Percentiles rank a stretch among this genome's conserved stretches.
These are phyloP conservation scores for Trogon melanurus DNA, from an alignment of 2,113 vertebrate genomes.

Conservation along the genomic window DNA sequence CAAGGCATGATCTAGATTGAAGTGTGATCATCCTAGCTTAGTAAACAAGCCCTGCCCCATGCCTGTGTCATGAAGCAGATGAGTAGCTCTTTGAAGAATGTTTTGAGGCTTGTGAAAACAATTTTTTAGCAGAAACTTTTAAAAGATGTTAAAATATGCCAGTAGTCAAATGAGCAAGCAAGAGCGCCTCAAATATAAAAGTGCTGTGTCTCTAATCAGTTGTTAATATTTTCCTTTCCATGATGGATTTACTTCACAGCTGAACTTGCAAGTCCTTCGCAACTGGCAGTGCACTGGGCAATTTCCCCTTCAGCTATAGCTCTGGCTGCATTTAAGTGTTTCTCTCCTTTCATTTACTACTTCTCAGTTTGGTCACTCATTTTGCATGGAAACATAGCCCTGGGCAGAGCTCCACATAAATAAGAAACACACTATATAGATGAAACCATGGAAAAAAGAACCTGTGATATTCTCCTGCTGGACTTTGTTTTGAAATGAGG, in stretches of 20 bases:
- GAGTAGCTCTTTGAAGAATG: conserved; percentile 12
- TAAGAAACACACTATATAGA: not conserved
- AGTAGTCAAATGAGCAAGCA: not conserved
- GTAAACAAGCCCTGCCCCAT: conserved; percentile 34
- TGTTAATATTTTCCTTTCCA: not conserved
- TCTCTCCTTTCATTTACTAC: not conserved
- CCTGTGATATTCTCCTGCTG: not conserved
- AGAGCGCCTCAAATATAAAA: not conserved
- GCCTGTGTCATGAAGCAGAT: conserved; percentile 13
- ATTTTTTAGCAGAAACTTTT: not conserved
- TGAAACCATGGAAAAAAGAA: not conserved
- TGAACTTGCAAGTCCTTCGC: not conserved
- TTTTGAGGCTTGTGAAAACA: conserved; percentile 9
- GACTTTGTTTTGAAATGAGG: not conserved
- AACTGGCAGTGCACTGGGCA: not conserved
- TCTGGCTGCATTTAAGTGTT: not conserved
- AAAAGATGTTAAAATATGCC: not conserved
- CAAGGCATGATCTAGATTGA: conserved; percentile 3
- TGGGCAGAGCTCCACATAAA: not conserved
- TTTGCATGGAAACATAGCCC: not conserved
- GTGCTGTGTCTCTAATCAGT: not conserved
- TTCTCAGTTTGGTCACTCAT: not conserved
- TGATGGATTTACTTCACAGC: not conserved
- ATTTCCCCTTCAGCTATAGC: not conserved
- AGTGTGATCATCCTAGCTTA: conserved; percentile 1